These are phyloP conservation scores for Tipula confusa DNA, from an alignment of 2,888 invertebrate genomes.

Conservation along the genomic window DNA sequence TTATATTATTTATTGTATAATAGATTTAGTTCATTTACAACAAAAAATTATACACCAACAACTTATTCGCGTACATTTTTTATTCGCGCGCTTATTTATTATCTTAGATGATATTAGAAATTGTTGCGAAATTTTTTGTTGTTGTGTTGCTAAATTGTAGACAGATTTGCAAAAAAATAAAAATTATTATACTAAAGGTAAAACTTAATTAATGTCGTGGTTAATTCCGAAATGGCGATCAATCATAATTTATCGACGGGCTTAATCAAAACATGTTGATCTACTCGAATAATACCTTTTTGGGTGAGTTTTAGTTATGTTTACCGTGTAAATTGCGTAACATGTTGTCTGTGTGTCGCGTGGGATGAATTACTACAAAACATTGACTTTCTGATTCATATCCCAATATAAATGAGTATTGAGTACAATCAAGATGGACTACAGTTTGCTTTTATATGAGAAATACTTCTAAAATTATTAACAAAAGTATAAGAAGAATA, in stretches of 20 bases:
- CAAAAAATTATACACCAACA: neutral
- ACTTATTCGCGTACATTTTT: neutral
- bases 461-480: no score
- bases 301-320: neutral
- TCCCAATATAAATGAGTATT: no score
- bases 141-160: neutral
- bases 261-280: neutral
- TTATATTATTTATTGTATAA: conserved; percentile 12
- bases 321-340: neutral
- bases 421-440: no score
- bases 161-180: no score
- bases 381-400: no score
- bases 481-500: no score
- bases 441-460: no score
- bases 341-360: no score
- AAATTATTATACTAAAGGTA: neutral
- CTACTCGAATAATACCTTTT: neutral
- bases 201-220: neutral
- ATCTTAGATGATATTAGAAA: conserved; percentile 20
- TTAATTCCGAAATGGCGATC: neutral
- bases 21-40: neutral
- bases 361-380: no score
- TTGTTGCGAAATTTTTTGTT: neutral
- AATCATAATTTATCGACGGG: neutral
- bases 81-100: neutral